Evolutionary conservation across 1,140 invertebrate genomes (phyloP), one percentile per base, ranked within the genome.

Genomic region (Leptoteleia sp.): DNA sequence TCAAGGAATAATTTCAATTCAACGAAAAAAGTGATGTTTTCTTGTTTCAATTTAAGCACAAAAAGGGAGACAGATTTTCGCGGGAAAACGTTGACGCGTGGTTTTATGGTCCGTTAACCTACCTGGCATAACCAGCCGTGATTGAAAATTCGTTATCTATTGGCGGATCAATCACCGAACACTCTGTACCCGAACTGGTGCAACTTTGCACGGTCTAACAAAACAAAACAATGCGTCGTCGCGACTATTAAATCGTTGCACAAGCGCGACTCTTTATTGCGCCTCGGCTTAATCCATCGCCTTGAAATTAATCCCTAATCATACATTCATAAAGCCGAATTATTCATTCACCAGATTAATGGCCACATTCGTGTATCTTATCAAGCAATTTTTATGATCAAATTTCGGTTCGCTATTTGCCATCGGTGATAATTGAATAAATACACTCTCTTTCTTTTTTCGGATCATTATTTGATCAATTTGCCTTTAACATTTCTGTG

Each of bases 221-320:
- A n/a, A 17, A 35, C 29, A 45, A 37, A 47, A 65, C 40, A 67
- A 43, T 45, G 5, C 9, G 35, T 33, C 17, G n/a, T n/a, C 12
- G 31, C 6, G 5, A 15, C 4, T 7, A 42, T 70, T 42, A 40
- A 50, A 37, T 35, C 7, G 15, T 59, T 70, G 33, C 55, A 15
- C 37, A 71, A 71, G 15, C 1, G 6, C 11, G 12, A 25, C 13
- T 15, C 61, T 71, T 61, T 61, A 54, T 54, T 12, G 9, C 19
- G 22, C 12, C n/a, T n/a, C 35, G 19, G 29, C 54, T 59, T 52
- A 27, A 59, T 52, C 54, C 67, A 52, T 45, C 19, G 22, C 67
- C 55, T 71, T 71, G 55, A 71, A 43, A 71, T 71, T 61, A 61
- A 71, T 71, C 55, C 37, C 12, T 16, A 45, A 50, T 50, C 54